Percentiles rank a stretch among this genome's conserved stretches.
Conservation (phyloP, 30 jellyfish, hydroid and myxozoan species). For the Aurelia coerulea region DNA sequence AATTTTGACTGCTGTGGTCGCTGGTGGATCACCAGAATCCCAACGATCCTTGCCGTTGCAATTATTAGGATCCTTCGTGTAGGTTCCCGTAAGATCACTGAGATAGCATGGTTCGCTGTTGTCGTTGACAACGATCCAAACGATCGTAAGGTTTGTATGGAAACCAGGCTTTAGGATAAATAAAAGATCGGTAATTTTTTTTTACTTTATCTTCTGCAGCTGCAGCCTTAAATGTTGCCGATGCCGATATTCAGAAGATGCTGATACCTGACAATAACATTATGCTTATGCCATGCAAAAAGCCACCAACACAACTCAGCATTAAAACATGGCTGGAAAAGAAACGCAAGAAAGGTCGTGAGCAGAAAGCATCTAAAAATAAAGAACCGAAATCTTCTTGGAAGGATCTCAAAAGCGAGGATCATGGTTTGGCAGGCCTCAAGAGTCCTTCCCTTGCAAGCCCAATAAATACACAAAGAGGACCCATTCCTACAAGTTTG, state of each 20-base stretch:
- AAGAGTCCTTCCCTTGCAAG: conserved; percentile 6
- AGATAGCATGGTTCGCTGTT: too few species aligned
- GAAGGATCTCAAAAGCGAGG: neutral
- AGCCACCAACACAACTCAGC: conserved; percentile 71
- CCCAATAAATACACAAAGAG: neutral
- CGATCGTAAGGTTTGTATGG: too few species aligned
- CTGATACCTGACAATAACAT: conserved; percentile 29
- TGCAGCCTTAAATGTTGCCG: conserved; percentile 19
- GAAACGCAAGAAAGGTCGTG: neutral
- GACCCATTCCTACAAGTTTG: too few species aligned
- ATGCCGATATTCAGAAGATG: conserved; percentile 29
- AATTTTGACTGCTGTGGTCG: too few species aligned
- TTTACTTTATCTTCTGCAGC: neutral
- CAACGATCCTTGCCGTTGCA: too few species aligned
- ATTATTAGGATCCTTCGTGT: too few species aligned
- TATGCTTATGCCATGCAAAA: conserved; percentile 67
- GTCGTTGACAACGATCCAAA: too few species aligned
- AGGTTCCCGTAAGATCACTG: too few species aligned
- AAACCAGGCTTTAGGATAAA: too few species aligned
- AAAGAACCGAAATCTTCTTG: neutral
- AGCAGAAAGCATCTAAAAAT: neutral
- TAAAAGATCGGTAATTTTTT: too few species aligned
- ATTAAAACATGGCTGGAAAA: conserved; percentile 48
- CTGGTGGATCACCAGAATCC: too few species aligned
- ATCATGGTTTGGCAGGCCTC: too few species aligned